Evolutionary conservation across 1,140 invertebrate species (phyloP).

Genomic region (Brachionus calyciflorus): DNA sequence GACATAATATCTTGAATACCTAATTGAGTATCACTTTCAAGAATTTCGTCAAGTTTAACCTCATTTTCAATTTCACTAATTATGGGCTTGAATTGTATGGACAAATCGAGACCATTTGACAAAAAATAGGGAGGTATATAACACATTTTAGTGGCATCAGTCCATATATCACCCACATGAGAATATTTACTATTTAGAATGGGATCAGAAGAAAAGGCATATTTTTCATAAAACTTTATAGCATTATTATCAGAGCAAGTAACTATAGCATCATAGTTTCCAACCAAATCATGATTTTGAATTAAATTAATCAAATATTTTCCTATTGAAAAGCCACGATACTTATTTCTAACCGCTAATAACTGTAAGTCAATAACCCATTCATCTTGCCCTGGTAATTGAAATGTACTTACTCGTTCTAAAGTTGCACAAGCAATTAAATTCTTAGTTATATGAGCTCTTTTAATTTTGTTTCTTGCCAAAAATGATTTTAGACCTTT

Average conservation of each 20-base stretch:
- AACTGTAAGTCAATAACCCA: slow-evolving; percentile 10
- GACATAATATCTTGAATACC: not conserved
- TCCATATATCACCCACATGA: slow-evolving; percentile 38
- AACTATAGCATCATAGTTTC: slow-evolving; percentile 42
- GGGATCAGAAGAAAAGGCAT: not conserved
- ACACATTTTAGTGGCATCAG: slow-evolving; percentile 36
- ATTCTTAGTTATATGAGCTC: not conserved
- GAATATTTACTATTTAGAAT: slow-evolving; percentile 40
- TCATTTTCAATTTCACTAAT: not conserved
- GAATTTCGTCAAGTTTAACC: not conserved
- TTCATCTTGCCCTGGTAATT: not conserved
- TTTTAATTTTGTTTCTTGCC: not conserved
- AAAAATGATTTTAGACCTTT: slow-evolving; percentile 22
- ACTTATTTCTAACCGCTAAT: slow-evolving; percentile 2
- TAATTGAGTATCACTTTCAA: not conserved
- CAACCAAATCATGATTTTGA: not conserved
- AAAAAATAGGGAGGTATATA: slow-evolving; percentile 18
- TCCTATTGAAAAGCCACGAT: slow-evolving; percentile 34
- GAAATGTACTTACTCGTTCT: not conserved
- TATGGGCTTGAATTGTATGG: not conserved
- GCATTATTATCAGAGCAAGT: slow-evolving; percentile 21
- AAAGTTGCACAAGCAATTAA: slow-evolving; percentile 20
- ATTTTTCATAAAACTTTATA: slow-evolving; percentile 39
- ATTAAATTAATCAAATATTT: slow-evolving; percentile 25
- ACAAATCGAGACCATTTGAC: not conserved